A percentile compares a stretch with the other conserved stretches of the same genome.
Conservation (phyloP, 2,797 vertebrate genomes). For the Champsocephalus gunnari region DNA sequence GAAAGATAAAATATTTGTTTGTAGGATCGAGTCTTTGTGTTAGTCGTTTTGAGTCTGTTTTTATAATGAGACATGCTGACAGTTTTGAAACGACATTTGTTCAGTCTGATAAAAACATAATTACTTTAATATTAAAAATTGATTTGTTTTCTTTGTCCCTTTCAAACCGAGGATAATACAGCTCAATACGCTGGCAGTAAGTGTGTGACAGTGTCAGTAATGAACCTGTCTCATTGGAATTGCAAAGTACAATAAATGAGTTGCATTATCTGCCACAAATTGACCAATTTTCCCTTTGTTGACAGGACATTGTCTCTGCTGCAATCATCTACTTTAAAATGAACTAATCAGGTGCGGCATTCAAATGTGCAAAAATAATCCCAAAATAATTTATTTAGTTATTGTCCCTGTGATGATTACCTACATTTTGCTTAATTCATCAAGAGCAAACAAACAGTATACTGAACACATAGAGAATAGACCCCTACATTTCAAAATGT, state of each 20-base stretch:
- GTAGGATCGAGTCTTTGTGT: neutral
- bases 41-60: neutral
- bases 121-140: constrained; percentile 25
- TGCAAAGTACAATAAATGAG: constrained; percentile 66
- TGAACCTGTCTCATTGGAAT: constrained; percentile 69
- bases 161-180: constrained; percentile 41
- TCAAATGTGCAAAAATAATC: constrained; percentile 38
- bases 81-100: constrained; percentile 6
- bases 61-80: constrained; percentile 1
- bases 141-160: constrained; percentile 30
- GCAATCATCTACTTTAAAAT: constrained; percentile 65
- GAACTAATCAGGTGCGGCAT: constrained; percentile 42
- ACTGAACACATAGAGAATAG: constrained; percentile 12
- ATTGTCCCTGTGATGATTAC: constrained; percentile 22
- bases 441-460: constrained; percentile 10
- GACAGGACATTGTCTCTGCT: constrained; percentile 47
- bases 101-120: constrained; percentile 13
- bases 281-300: constrained; percentile 73
- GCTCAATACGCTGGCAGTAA: constrained; percentile 10
- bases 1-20: neutral
- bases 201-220: constrained; percentile 49
- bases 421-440: constrained; percentile 1
- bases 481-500: constrained; percentile 3
- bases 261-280: constrained; percentile 63
- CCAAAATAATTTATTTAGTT: constrained; percentile 47